Evolutionary conservation across 2,113 vertebrate species (phyloP).

Genomic region (Leptobrachium ailaonicum): DNA sequence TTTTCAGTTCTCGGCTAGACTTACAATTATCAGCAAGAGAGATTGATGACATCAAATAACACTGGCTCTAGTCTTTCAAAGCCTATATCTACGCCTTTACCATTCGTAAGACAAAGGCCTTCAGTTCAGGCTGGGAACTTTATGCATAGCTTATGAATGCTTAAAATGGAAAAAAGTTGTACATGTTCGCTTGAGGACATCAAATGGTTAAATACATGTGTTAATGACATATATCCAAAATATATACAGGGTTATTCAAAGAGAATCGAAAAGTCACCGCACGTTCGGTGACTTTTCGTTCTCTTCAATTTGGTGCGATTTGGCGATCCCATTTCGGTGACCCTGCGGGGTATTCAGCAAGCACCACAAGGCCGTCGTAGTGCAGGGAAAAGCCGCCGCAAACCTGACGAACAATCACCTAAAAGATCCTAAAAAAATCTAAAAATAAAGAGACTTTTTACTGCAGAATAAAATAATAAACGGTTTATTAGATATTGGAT

Average conservation of each 20-base stretch:
- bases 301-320: too few species aligned
- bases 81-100: constrained; percentile 24
- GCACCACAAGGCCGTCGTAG: too few species aligned
- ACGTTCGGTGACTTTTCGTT: too few species aligned
- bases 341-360: too few species aligned
- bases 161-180: background rate
- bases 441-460: too few species aligned
- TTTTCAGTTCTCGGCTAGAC: constrained; percentile 20
- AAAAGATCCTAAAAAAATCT: too few species aligned
- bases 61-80: constrained; percentile 21
- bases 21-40: constrained; percentile 25
- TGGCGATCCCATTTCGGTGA: too few species aligned
- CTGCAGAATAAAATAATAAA: too few species aligned
- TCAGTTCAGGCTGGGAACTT: constrained; percentile 22
- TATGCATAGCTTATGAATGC: constrained; percentile 13
- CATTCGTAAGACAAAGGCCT: constrained; percentile 37
- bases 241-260: background rate
- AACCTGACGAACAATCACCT: too few species aligned
- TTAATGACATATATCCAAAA: background rate
- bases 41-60: constrained; percentile 36
- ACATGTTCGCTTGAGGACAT: background rate
- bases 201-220: background rate
- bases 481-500: too few species aligned
- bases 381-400: too few species aligned
- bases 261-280: too few species aligned